Base-by-base conservation (phyloP, 1,140 invertebrate genomes). In the Brachionus koreanus region DNA sequence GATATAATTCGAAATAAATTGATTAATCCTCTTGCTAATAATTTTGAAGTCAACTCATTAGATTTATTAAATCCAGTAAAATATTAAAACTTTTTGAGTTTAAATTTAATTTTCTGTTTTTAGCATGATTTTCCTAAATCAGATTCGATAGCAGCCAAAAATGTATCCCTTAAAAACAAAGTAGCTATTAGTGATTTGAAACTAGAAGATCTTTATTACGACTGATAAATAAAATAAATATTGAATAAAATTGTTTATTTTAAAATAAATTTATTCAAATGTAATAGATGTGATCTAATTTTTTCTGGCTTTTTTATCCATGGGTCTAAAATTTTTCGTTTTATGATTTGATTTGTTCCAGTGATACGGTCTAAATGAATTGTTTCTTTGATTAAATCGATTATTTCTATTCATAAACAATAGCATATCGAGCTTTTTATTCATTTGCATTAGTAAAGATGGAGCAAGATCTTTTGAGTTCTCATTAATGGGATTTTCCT, bases 121-220 rank as follows among this genome's bases (percentile, higher is more conserved):
- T 42, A 42, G 39, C 1, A 13, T 13, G 39, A 7, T 1, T 42
- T 42, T 10, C 7, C 12, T 2, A 42, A 42, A 42, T 13, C 39
- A 42, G 29, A 65, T 37, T 65, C 63, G 33, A 13, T 33, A 4
- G 19, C 33, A 12, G 10, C 12, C n/a, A 65, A 33, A 65, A 65
- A 65, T 16, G 7, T 33, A 13, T 23, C 25, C 6, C 13, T 33
- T 33, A 33, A 33, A 33, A 65, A 33, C 12, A 33, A 37, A 33
- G n/a, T 37, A 65, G 29, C 10, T 12, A 5, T 65, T 0, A 65
- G 29, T 10, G 33, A 65, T 57, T n/a, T 65, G 33, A 65, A 65
- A 33, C 63, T 65, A 23, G 63, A 65, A 65, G 63, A 65, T n/a
- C 33, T 65, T 33, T 65, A 65, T 37, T 65, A 65, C 33, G 63